Evolutionary conservation across 1,140 invertebrate genomes (phyloP).

Genomic region (Drosophila nebulosa): DNA sequence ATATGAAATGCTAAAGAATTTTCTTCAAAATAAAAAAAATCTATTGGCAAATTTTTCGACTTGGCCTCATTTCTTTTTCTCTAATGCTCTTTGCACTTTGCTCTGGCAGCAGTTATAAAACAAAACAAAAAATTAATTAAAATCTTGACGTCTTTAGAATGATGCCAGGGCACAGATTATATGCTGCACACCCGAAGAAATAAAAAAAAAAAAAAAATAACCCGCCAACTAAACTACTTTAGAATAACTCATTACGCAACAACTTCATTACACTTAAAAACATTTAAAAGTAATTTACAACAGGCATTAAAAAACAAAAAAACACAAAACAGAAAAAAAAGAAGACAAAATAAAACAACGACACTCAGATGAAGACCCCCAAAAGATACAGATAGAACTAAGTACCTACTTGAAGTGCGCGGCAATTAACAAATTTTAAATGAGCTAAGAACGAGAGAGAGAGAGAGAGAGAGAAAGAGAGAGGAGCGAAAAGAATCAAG

Average conservation of each 20-base stretch:
- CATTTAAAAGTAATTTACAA: conserved; percentile 78
- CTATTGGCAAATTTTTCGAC: neutral
- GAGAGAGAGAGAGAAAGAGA: neutral
- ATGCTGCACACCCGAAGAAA: conserved; percentile 39
- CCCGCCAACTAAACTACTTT: conserved; percentile 40
- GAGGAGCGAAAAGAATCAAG: conserved; percentile 33
- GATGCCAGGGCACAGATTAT: conserved; percentile 43
- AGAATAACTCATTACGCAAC: conserved; percentile 73
- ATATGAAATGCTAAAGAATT: neutral
- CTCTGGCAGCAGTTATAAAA: conserved; percentile 30
- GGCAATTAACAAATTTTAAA: conserved; percentile 75
- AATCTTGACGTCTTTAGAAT: conserved; percentile 41
- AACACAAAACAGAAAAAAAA: conserved; percentile 26
- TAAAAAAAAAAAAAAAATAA: conserved; percentile 3
- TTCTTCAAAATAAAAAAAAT: neutral
- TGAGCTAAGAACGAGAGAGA: conserved; percentile 49
- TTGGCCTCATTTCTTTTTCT: neutral
- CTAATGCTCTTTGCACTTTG: conserved; percentile 52
- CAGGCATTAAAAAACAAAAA: conserved; percentile 50
- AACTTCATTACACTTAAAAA: conserved; percentile 70
- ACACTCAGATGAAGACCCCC: conserved; percentile 44
- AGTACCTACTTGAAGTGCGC: conserved; percentile 69
- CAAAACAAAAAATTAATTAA: conserved; percentile 58
- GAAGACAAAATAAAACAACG: conserved; percentile 18
- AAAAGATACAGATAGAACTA: conserved; percentile 61